Base-by-base conservation (phyloP, 1,140 invertebrate species). In the Atopsyche davidsoni region DNA sequence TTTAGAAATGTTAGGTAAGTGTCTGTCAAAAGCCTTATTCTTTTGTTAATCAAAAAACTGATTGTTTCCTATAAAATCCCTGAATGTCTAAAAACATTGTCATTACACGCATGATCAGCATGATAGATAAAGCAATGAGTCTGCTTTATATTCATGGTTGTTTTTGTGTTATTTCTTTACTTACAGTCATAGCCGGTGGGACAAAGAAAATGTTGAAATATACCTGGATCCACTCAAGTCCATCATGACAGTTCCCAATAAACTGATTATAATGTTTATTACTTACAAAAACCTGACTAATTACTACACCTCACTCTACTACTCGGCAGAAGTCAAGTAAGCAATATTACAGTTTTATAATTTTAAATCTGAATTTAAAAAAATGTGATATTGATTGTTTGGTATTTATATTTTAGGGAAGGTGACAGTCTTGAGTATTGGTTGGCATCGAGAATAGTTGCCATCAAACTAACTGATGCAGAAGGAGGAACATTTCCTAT, bases 351-450 rank as follows among this genome's bases (percentile, higher is more conserved):
- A 25, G n/a, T n/a, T n/a, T n/a, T n/a, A n/a, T n/a, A n/a, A 28
- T 28, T 28, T 28, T 7, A n/a, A 28, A 28, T 28, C 25, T 6
- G n/a, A 36, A 11, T 36, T 11, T 9, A 9, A 36, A 7, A 9
- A 36, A 11, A 9, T 36, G 34, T 6, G 25, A 7, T 28, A 6
- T 28, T 28, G 6, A 28, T 28, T 28, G 6, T 7, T 7, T 28
- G 25, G n/a, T 28, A 7, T 28, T 28, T 56, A 13, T 21, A 18
- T 60, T 59, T 14, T 59, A 84, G 82, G 35, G 79, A 83, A 59
- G 78, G 79, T 3, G 74, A 68, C 13, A 81, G 83, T 60, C 64
- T 82, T 34, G 80, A 83, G 60, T 83, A 82, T 63, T 77, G 78
- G 52, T 68, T 83, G 13, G 76, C 79, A 50, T 84, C 81, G 1